Evolutionary conservation across 1,140 invertebrate species (phyloP).

Genomic region (Galendromus occidentalis): DNA sequence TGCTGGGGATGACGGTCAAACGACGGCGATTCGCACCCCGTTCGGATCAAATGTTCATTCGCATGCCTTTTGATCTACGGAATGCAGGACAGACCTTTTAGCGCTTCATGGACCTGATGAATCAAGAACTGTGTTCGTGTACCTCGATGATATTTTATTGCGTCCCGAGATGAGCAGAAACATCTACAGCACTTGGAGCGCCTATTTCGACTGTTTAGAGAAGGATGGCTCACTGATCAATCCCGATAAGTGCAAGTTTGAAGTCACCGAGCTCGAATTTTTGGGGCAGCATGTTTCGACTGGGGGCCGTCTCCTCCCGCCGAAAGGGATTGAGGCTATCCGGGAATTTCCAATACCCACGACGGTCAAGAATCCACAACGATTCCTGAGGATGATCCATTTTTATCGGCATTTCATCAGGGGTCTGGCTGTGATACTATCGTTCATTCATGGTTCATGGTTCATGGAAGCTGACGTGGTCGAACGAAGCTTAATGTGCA

Average conservation of each 20-base stretch:
- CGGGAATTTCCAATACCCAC: slow-evolving; percentile 22
- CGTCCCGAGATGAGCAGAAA: slow-evolving; percentile 2
- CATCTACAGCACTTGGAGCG: not conserved
- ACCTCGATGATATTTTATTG: slow-evolving; percentile 13
- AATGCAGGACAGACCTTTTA: slow-evolving; percentile 17
- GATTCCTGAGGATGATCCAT: slow-evolving; percentile 27
- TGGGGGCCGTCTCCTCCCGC: slow-evolving; percentile 21
- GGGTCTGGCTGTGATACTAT: slow-evolving; percentile 18
- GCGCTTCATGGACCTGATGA: slow-evolving; percentile 13
- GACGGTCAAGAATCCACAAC: slow-evolving; percentile 23
- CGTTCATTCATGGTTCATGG: slow-evolving; percentile 12
- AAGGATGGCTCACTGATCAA: not conserved
- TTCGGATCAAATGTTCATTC: slow-evolving; percentile 12
- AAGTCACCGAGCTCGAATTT: slow-evolving; percentile 16
- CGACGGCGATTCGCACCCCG: slow-evolving; percentile 15
- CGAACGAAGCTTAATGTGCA: slow-evolving; percentile 17
- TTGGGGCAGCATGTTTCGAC: slow-evolving; percentile 25
- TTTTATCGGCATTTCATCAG: slow-evolving; percentile 27
- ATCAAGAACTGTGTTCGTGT: not conserved
- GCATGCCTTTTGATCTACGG: slow-evolving; percentile 18
- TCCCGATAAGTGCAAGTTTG: slow-evolving; percentile 15
- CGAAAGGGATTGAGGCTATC: slow-evolving; percentile 26
- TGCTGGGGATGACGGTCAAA: slow-evolving; percentile 11
- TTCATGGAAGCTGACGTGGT: slow-evolving; percentile 11
- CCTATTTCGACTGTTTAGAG: not conserved